These are phyloP conservation scores for Saimiri boliviensis DNA, from an alignment of 2,113 vertebrate species.

Conservation along the genomic window DNA sequence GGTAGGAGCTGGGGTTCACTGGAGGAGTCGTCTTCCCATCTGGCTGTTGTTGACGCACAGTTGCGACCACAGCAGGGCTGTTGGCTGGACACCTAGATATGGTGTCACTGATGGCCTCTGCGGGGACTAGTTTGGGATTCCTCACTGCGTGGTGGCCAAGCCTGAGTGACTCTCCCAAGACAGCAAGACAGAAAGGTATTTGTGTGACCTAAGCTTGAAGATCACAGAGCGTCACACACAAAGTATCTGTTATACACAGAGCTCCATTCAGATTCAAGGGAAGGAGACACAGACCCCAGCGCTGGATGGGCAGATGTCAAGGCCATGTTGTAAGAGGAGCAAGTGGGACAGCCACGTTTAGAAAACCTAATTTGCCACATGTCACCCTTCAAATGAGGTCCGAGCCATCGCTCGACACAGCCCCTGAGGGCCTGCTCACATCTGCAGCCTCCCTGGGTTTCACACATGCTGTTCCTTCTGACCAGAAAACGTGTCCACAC, in stretches of 20 bases:
- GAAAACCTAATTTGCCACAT: fast-evolving
- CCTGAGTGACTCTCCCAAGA: not conserved
- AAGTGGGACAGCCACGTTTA: not conserved
- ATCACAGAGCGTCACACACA: not conserved
- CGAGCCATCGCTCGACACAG: fast-evolving
- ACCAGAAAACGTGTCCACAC: not conserved
- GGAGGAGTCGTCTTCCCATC: not conserved
- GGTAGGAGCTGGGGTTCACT: not conserved
- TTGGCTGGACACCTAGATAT: too few species aligned
- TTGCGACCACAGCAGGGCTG: not conserved
- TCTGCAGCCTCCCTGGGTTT: not conserved
- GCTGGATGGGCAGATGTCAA: too few species aligned
- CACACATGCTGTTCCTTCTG: not conserved
- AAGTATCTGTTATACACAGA: not conserved
- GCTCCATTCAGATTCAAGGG: not conserved
- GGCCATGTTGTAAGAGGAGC: too few species aligned
- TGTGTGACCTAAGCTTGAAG: not conserved
- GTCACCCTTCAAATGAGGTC: fast-evolving
- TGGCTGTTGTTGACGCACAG: not conserved
- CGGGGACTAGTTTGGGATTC: not conserved
- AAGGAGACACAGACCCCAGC: not conserved
- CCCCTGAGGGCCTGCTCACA: fast-evolving
- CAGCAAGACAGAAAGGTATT: not conserved
- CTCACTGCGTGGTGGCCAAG: not conserved
- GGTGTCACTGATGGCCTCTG: too few species aligned